These are phyloP conservation scores for Colossoma macropomum DNA, from an alignment of 2,113 vertebrate species.

Conservation along the genomic window DNA sequence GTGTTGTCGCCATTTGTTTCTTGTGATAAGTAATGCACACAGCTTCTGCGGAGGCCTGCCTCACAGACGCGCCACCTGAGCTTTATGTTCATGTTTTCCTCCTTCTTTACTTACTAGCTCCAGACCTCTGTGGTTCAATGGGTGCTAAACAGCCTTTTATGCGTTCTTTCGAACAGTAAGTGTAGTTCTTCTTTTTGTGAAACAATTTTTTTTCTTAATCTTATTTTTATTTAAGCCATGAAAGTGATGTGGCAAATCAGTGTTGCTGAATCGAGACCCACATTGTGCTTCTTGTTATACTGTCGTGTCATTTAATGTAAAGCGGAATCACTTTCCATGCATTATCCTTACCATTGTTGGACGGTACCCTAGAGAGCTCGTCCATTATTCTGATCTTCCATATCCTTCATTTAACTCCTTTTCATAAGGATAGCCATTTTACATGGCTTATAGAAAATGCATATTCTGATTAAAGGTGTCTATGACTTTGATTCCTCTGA, in stretches of 20 bases:
- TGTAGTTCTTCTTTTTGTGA: too few species aligned
- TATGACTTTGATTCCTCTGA: background rate
- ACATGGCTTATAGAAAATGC: background rate
- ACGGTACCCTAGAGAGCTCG: background rate
- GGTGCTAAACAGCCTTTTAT: too few species aligned
- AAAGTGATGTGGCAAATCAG: background rate
- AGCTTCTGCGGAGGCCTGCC: constrained; percentile 32
- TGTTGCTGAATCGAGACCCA: background rate
- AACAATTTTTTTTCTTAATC: too few species aligned
- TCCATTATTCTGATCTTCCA: background rate
- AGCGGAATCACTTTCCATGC: background rate
- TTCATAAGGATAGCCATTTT: background rate
- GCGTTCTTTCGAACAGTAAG: too few species aligned
- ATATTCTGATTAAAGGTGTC: background rate
- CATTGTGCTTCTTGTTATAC: background rate
- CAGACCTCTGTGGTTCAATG: too few species aligned
- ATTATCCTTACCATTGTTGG: constrained; percentile 14
- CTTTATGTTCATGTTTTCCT: background rate
- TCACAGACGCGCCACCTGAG: background rate
- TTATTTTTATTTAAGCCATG: background rate
- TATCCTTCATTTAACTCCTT: background rate
- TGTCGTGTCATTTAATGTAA: background rate
- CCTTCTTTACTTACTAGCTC: background rate
- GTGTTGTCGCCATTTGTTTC: constrained; percentile 67
- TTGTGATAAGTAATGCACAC: constrained; percentile 48